Evolutionary conservation across 2,888 invertebrate species (phyloP), one percentile per base, ranked within the genome.

Genomic region (Drosophila gaucha): DNA sequence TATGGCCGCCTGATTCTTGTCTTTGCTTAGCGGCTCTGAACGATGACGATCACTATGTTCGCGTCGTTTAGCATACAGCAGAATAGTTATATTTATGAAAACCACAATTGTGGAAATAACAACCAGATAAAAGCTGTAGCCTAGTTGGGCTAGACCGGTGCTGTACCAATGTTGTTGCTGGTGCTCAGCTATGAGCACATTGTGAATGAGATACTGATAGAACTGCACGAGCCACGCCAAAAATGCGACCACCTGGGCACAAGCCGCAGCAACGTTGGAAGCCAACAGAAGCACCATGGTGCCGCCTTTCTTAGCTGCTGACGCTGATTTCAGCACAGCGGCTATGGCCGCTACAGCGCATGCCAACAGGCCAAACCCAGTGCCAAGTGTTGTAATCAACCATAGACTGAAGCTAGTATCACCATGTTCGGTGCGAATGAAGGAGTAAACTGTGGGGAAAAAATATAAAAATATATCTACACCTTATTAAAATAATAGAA

Each of bases 201-300:
- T 98, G 89, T 95, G 93, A 86, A 95, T 95, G 51, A 98, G 93
- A 89, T 96, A 95, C 43, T 95, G 93, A 91, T 95, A 96, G 92
- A 95, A 98, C 92, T 98, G 96, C 26, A 95, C 94, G 70, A 96
- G 92, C 97, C 97, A 98, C 59, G 97, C 94, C 26, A 95, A 93
- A 71, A 96, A 94, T 10, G 96, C 96, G 22, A 95, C 93, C 28
- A 96, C 90, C 88, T 96, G 95, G 83, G 95, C 95, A 24, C 96
- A 88, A 73, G 96, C 97, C 95, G 92, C 88, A 1, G 90, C 86
- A 10, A 90, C 83, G 68, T 92, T 92, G 8, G 92, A 89, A 2
- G 89, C 85, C 47, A 92, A 74, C 2, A 92, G 71, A 3, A 92
- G 66, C 10, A 90, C 62, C 91, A 92, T 90, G 10, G 89, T 90